Conservation (phyloP, 2,888 invertebrate species). For the Rotaria sp. region DNA sequence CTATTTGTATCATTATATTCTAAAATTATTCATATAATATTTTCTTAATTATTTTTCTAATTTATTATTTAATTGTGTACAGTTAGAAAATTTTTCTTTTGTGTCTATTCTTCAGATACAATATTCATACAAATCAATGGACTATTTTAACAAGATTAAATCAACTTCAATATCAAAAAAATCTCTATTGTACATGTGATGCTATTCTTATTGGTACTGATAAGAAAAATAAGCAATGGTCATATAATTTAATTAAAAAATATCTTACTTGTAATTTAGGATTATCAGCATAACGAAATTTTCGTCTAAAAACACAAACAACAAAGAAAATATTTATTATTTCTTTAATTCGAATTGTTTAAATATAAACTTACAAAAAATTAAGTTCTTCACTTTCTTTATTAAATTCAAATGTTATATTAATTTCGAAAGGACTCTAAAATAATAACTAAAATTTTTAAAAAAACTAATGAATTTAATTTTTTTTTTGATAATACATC, state of each 20-base stretch:
- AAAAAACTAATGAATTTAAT: not conserved
- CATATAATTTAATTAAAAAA: not conserved
- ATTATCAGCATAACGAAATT: constrained; percentile 25
- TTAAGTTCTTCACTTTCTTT: not conserved
- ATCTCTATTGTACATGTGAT: not conserved
- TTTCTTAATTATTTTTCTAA: too few species aligned
- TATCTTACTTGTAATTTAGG: not conserved
- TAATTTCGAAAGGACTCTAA: constrained; percentile 27
- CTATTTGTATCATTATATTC: too few species aligned
- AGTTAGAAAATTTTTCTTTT: too few species aligned
- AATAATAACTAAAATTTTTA: not conserved
- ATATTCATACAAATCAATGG: constrained; percentile 14
- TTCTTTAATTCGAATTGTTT: not conserved
- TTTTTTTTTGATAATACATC: not conserved
- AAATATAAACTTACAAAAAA: not conserved
- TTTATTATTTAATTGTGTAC: too few species aligned
- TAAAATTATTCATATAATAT: too few species aligned
- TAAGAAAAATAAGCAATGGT: not conserved
- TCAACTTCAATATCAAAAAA: not conserved
- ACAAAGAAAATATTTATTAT: not conserved
- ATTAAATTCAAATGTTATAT: not conserved
- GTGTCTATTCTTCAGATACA: not conserved
- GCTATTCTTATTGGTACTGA: not conserved
- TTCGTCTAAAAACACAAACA: not conserved
- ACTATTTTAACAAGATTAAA: not conserved